Conservation (phyloP, 1,140 invertebrate species). For the Drosophila mayri region DNA sequence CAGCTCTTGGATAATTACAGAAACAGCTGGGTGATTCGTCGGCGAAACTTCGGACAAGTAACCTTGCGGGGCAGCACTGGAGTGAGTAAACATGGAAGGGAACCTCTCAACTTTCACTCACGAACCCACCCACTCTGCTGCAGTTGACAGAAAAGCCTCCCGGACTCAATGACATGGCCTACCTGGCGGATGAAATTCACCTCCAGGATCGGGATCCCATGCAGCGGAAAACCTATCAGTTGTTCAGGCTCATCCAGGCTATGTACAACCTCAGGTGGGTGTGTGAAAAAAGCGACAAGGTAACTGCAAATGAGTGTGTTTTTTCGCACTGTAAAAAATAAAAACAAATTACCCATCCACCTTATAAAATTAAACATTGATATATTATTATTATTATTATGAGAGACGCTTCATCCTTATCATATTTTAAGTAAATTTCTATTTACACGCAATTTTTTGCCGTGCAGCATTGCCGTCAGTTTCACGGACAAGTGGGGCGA, state of each 20-base stretch:
- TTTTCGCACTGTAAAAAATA: not conserved
- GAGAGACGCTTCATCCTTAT: not conserved
- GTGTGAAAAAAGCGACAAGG: too few species aligned
- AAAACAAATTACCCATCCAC: too few species aligned
- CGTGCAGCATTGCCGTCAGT: constrained; percentile 82
- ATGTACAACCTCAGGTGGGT: constrained; percentile 86
- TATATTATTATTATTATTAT: not conserved
- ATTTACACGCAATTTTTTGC: not conserved
- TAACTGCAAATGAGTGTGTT: not conserved
- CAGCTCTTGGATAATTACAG: constrained; percentile 17
- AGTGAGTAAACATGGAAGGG: constrained; percentile 64
- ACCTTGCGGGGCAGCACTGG: constrained; percentile 84
- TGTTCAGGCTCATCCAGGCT: constrained; percentile 84
- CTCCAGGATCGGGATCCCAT: constrained; percentile 85
- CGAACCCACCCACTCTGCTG: too few species aligned
- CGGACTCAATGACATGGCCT: constrained; percentile 46
- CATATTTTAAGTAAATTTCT: not conserved
- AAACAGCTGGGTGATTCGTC: constrained; percentile 39
- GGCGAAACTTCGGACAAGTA: constrained; percentile 85
- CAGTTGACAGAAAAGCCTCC: constrained; percentile 66
- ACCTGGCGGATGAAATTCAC: constrained; percentile 51
- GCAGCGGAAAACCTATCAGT: constrained; percentile 85
- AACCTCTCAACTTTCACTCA: constrained; percentile 4
- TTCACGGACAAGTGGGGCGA: constrained; percentile 86
- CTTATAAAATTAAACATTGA: not conserved